These are phyloP conservation scores for Platichthys stellatus DNA, from an alignment of 2,113 vertebrate species.

Conservation along the genomic window DNA sequence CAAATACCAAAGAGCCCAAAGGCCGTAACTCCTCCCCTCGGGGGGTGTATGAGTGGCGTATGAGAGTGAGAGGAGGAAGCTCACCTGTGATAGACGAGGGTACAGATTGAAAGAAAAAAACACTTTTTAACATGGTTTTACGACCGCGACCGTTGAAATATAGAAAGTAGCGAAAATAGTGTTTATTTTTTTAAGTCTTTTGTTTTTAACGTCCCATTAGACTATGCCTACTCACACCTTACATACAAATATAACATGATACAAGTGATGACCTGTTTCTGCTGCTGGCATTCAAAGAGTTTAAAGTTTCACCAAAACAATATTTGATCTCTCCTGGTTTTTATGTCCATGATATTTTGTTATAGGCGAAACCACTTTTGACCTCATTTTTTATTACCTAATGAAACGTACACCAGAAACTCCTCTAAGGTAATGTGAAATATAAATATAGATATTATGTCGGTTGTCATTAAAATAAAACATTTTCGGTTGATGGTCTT, in stretches of 20 bases:
- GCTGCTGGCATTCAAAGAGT: not conserved
- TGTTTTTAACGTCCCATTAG: not conserved
- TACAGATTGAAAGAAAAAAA: not conserved
- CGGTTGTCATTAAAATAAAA: not conserved
- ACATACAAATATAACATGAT: conserved; percentile 10
- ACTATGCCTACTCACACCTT: not conserved
- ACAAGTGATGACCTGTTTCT: conserved; percentile 43
- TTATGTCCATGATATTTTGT: not conserved
- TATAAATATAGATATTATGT: not conserved
- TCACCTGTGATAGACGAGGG: conserved; percentile 45
- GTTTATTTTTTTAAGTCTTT: not conserved
- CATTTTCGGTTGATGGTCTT: not conserved
- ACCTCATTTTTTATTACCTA: not conserved
- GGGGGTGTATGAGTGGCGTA: conserved; percentile 46
- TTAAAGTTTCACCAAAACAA: conserved; percentile 22
- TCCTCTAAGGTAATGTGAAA: not conserved
- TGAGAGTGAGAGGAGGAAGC: conserved; percentile 53
- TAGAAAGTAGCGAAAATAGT: not conserved
- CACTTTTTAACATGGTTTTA: not conserved
- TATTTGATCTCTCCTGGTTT: conserved; percentile 33
- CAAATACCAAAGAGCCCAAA: conserved; percentile 73
- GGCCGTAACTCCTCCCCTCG: conserved; percentile 72
- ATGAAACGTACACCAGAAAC: not conserved
- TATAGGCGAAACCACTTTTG: conserved; percentile 10
- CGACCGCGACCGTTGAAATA: not conserved